phyloP scores from a whole-genome alignment of 2,888 invertebrate species.

The Allophyes oxyacanthae region DNA sequence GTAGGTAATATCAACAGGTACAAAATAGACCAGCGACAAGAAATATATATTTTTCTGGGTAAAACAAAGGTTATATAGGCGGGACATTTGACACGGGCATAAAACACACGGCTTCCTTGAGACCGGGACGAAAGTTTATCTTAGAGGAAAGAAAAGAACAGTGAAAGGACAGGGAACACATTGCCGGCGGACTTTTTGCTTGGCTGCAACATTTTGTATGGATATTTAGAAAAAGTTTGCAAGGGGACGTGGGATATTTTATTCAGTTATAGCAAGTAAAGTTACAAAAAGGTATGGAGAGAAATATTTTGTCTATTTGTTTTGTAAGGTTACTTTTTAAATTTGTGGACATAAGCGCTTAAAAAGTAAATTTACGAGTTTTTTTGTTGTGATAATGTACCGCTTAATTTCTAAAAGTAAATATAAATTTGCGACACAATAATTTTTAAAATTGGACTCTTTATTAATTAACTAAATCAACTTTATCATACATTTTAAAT shows the following conservation, averaged over 20 bases:
- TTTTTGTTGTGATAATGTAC: too few relatives aligned
- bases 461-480: too few relatives aligned
- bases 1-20: slow-evolving; percentile 53
- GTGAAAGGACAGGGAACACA: slow-evolving; percentile 57
- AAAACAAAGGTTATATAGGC: slow-evolving; percentile 58
- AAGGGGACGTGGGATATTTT: slow-evolving; percentile 11
- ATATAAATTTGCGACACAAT: too few relatives aligned
- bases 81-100: slow-evolving; percentile 70
- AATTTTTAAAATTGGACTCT: too few relatives aligned
- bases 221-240: slow-evolving; percentile 31
- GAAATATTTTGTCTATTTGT: neutral
- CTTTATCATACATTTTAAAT: too few relatives aligned
- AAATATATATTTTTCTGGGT: slow-evolving; percentile 45
- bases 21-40: slow-evolving; percentile 19
- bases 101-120: slow-evolving; percentile 64
- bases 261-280: slow-evolving; percentile 6
- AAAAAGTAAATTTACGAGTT: too few relatives aligned
- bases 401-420: too few relatives aligned
- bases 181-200: slow-evolving; percentile 54
- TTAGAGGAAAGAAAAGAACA: slow-evolving; percentile 61
- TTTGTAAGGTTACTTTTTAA: neutral
- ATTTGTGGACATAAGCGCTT: too few relatives aligned
- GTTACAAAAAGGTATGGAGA: neutral
- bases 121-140: slow-evolving; percentile 61
- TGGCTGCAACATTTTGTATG: slow-evolving; percentile 45